Conservation (phyloP, 2,113 vertebrate genomes). For the Casuarius casuarius region DNA sequence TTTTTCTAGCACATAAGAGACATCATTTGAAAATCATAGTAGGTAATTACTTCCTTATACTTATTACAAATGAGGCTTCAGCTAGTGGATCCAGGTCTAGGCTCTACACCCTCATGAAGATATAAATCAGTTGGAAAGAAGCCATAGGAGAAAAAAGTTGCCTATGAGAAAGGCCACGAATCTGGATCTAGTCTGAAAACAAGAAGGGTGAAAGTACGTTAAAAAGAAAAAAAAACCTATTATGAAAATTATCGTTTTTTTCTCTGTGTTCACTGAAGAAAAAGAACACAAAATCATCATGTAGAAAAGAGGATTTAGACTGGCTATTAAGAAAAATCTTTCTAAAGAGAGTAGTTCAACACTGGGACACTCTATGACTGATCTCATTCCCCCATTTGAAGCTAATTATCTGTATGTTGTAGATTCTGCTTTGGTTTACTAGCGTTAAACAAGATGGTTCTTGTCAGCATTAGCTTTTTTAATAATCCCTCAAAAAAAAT, state of each 20-base stretch:
- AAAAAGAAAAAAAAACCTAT: not conserved
- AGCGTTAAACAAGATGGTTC: accelerated
- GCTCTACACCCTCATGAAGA: not conserved
- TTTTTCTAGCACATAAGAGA: not conserved
- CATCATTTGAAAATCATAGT: not conserved
- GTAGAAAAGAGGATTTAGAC: not conserved
- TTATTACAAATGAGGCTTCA: not conserved
- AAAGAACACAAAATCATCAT: not conserved
- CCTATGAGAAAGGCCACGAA: not conserved
- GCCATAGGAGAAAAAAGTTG: accelerated
- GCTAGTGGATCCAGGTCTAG: too few relatives aligned
- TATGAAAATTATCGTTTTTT: too few relatives aligned
- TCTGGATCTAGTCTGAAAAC: not conserved
- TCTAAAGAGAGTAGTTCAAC: not conserved
- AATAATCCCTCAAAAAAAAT: not conserved
- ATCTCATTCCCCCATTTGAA: too few relatives aligned
- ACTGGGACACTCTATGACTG: accelerated
- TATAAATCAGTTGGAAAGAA: not conserved
- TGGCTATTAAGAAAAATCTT: not conserved
- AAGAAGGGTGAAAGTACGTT: not conserved
- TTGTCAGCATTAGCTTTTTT: not conserved
- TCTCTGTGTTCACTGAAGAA: not conserved
- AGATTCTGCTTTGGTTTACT: not conserved
- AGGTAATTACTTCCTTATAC: not conserved
- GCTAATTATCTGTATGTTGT: accelerated